Evolutionary conservation across 2,113 vertebrate species (phyloP), one percentile per base, ranked within the genome.

Genomic region (Zosterops pallidus): DNA sequence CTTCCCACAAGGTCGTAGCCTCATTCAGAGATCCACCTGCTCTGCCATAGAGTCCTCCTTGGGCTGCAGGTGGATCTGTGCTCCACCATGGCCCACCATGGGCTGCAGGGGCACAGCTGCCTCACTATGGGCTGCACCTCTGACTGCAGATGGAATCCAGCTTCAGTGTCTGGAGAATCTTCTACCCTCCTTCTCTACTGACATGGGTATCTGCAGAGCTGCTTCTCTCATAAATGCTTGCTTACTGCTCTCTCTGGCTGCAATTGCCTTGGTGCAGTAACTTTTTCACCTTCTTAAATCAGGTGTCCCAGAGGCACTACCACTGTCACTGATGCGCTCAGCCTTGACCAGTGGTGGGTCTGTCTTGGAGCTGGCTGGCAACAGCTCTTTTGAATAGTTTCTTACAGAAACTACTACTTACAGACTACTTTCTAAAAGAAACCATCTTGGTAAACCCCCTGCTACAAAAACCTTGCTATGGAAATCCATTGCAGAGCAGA

Each of bases 41-140:
- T 33, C 21, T 11, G 21, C 17, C 9, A 4, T 2, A 44, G 44
- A 5, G 10, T 59, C 1, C 0, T 33, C 12, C 18, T 37, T 50
- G 14, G 26, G 22, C 49, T 65, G 50, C 35, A 49, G 35, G 31
- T 42, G 35, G 24, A 49, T 72, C 31, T 57, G 33, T 55, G n/a
- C 11, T 41, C 17, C 25, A 35, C 25, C 25, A 19, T 17, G 26
- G 59, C 15, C 25, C 12, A 11, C 35, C 17, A 10, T 8, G 17
- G 20, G 13, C 47, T 63, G 24, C 49, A 41, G 15, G 28, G 8
- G 20, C 8, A 25, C 24, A n/a, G 11, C 18, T 86, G 33, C 13
- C 26, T 53, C 64, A 70, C 37, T 21, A 11, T 26, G 37, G 22
- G 24, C 39, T 79, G 19, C 49, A 41, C 23, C 11, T 46, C 0